Percentiles rank a stretch among this genome's conserved stretches.
phyloP scores from a whole-genome alignment of 2,113 vertebrate genomes.

The Tympanuchus pallidicinctus region DNA sequence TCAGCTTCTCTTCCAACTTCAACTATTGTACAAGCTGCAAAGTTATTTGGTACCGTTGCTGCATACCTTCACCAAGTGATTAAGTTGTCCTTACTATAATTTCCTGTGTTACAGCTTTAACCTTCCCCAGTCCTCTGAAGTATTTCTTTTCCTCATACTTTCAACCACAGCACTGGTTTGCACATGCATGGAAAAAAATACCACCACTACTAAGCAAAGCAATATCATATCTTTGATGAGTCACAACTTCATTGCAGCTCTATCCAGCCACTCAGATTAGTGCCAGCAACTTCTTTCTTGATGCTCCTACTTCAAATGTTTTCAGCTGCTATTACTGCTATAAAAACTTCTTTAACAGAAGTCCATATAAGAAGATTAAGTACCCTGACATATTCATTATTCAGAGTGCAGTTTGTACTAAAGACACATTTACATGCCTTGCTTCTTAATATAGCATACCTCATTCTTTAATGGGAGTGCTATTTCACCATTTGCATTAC shows the following conservation, averaged over 20 bases:
- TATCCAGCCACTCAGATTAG: background rate
- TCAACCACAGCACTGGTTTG: background rate
- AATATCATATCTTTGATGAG: background rate
- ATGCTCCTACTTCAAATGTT: background rate
- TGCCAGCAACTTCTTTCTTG: background rate
- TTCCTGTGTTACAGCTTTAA: conserved; percentile 3
- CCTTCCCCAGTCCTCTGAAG: background rate
- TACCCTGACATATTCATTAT: conserved; percentile 8
- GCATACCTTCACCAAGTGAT: background rate
- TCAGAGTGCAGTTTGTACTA: background rate
- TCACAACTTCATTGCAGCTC: background rate
- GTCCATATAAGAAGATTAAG: conserved; percentile 12
- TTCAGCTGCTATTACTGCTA: background rate
- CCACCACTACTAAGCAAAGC: background rate
- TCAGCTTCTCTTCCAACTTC: background rate
- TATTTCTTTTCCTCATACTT: background rate
- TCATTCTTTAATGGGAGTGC: background rate
- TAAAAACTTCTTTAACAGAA: background rate
- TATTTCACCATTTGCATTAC: background rate
- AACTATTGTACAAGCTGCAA: background rate
- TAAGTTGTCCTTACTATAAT: background rate
- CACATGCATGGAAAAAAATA: background rate
- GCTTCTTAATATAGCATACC: background rate
- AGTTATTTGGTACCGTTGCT: background rate
- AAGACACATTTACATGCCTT: background rate